These are phyloP conservation scores for Monopis laevigella DNA, from an alignment of 2,888 invertebrate species.

Conservation along the genomic window DNA sequence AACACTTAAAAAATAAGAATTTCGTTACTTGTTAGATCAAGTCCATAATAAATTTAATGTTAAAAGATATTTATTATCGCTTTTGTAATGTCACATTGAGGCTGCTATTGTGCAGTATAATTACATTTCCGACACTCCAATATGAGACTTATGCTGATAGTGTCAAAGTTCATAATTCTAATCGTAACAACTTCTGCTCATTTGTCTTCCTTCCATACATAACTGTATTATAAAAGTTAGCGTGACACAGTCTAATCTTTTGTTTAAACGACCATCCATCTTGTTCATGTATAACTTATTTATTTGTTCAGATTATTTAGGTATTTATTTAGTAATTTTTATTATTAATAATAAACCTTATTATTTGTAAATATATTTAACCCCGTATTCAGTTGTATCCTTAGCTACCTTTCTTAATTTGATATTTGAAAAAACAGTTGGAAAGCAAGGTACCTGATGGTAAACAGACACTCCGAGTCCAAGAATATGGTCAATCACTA, in stretches of 20 bases:
- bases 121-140: background rate
- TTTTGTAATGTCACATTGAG: constrained; percentile 11
- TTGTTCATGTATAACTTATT: constrained; percentile 8
- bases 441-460: no score
- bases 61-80: constrained; percentile 7
- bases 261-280: constrained; percentile 10
- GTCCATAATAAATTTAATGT: constrained; percentile 7
- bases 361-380: no score
- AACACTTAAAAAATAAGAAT: constrained; percentile 8
- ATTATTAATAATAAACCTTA: no score
- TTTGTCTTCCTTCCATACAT: constrained; percentile 9
- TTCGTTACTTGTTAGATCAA: constrained; percentile 9
- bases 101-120: constrained; percentile 1
- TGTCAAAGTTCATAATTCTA: constrained; percentile 6
- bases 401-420: no score
- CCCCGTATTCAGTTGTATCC: no score
- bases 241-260: constrained; percentile 11
- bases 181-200: background rate
- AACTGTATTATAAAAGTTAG: constrained; percentile 7
- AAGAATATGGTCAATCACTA: no score
- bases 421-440: no score
- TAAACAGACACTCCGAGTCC: no score
- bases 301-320: constrained; percentile 3
- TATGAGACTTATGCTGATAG: background rate
- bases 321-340: no score